A percentile compares a stretch with the other conserved stretches of the same genome.
These are phyloP conservation scores for Leptopterna dolabrata DNA, from an alignment of 2,888 invertebrate species.

Conservation along the genomic window DNA sequence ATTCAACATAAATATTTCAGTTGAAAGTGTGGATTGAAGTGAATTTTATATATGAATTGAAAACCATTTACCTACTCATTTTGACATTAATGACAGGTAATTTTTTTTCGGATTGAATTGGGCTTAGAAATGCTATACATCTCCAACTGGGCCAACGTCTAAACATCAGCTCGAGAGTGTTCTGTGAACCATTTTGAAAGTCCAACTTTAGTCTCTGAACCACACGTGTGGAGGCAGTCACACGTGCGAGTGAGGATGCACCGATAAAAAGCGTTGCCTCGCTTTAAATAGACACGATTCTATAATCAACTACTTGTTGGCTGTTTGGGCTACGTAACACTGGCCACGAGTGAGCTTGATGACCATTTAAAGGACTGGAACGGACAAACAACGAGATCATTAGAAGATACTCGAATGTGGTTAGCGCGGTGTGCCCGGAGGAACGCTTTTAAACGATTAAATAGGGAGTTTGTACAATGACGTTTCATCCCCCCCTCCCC, in stretches of 20 bases:
- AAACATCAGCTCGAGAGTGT: too few species aligned
- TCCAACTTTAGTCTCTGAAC: background rate
- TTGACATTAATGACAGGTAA: too few species aligned
- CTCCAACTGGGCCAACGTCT: too few species aligned
- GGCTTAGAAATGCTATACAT: too few species aligned
- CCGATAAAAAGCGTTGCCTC: background rate
- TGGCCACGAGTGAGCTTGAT: background rate
- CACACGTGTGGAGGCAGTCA: background rate
- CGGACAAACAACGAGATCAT: slow-evolving; percentile 7
- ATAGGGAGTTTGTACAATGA: background rate
- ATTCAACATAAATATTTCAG: too few species aligned
- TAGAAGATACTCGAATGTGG: background rate
- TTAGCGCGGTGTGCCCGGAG: background rate
- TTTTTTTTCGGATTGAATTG: too few species aligned
- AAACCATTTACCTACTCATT: too few species aligned
- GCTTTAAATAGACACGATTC: background rate
- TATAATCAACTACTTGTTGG: slow-evolving; percentile 7
- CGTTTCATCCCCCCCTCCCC: background rate
- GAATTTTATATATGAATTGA: too few species aligned
- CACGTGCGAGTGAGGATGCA: background rate
- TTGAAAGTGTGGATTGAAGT: too few species aligned
- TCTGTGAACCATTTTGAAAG: too few species aligned
- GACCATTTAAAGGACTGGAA: background rate
- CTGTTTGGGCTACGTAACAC: background rate
- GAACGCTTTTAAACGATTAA: background rate